Percentiles rank a stretch among this genome's conserved stretches.
Conservation (phyloP, 2,888 invertebrate genomes). For the Steinernema hermaphroditum region DNA sequence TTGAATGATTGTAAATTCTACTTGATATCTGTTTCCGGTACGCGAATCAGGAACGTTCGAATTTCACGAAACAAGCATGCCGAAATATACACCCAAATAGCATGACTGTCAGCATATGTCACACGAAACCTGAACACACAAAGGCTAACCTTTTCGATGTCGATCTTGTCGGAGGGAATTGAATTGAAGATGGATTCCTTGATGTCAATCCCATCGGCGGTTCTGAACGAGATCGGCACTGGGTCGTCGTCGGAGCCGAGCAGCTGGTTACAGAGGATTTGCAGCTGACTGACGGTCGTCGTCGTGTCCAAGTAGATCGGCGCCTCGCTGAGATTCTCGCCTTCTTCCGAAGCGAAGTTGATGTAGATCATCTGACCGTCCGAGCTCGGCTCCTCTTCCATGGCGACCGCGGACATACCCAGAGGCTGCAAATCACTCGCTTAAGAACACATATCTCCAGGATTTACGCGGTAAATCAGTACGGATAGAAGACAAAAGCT, state of each 20-base stretch:
- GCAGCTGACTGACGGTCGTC: slow-evolving; percentile 54
- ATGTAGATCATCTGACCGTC: slow-evolving; percentile 15
- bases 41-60: too few species aligned
- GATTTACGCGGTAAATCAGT: too few species aligned
- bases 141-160: slow-evolving; percentile 56
- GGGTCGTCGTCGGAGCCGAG: slow-evolving; percentile 65
- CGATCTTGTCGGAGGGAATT: slow-evolving; percentile 48
- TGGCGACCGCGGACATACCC: too few species aligned
- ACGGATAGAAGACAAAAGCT: too few species aligned
- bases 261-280: slow-evolving; percentile 50
- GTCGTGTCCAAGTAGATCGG: slow-evolving; percentile 59
- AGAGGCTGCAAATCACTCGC: too few species aligned
- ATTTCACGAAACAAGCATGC: too few species aligned
- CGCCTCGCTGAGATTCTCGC: slow-evolving; percentile 42
- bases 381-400: too few species aligned
- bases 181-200: slow-evolving; percentile 53
- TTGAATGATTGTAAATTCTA: too few species aligned
- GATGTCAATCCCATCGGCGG: slow-evolving; percentile 53
- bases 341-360: slow-evolving; percentile 48
- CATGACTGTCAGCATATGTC: too few species aligned
- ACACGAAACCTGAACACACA: not conserved
- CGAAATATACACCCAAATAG: too few species aligned
- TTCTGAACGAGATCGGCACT: slow-evolving; percentile 56
- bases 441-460: too few species aligned
- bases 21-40: too few species aligned